A percentile compares a stretch with the other conserved stretches of the same genome.
phyloP scores from a whole-genome alignment of 2,113 vertebrate genomes.

The Scalopus aquaticus region DNA sequence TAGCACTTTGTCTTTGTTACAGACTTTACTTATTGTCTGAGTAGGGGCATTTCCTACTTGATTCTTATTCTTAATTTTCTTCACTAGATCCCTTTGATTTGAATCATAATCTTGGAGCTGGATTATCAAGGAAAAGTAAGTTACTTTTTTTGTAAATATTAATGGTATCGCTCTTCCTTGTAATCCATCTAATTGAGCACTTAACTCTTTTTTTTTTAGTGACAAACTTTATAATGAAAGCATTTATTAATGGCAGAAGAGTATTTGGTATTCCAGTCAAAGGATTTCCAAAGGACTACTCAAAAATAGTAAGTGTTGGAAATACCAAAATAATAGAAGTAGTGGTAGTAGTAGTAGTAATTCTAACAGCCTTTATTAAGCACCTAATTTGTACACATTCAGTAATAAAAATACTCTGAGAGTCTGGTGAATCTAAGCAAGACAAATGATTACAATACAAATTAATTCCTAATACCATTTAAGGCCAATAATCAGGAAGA shows the following conservation, averaged over 20 bases:
- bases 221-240: constrained; percentile 99
- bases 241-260: constrained; percentile 95
- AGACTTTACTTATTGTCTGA: neutral
- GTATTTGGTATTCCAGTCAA: constrained; percentile 93
- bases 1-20: neutral
- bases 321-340: too few species aligned
- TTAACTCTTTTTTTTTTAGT: constrained; percentile 83
- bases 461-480: neutral
- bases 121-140: constrained; percentile 97
- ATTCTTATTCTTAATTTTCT: constrained; percentile 40
- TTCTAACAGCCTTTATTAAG: neutral
- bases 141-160: constrained; percentile 34
- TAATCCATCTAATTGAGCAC: constrained; percentile 17
- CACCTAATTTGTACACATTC: neutral
- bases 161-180: constrained; percentile 21
- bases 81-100: constrained; percentile 95
- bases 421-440: neutral
- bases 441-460: neutral
- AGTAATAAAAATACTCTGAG: neutral
- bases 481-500: neutral
- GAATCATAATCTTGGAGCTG: constrained; percentile 97
- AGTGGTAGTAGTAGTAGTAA: too few species aligned
- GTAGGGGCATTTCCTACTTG: neutral
- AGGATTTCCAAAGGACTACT: constrained; percentile 89
- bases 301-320: constrained; percentile 89